Base-by-base conservation (phyloP, 2,113 vertebrate genomes). In the Paracanthobrama guichenoti region DNA sequence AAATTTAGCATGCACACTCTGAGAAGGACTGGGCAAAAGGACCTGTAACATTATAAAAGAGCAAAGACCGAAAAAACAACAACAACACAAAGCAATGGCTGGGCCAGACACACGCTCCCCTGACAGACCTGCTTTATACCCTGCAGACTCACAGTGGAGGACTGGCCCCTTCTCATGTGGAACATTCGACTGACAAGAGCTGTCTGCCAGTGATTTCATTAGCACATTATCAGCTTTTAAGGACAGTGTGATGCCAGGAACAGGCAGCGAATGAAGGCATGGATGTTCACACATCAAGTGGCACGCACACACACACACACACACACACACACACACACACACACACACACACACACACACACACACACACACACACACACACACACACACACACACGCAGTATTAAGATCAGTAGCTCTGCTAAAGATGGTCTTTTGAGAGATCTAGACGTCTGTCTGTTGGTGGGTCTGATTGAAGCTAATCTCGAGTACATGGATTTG, bases 201-300 rank as follows among this genome's bases (percentile, higher is more conserved):
- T 95, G 93, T 92, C 94, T 94, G 94, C 95, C 95, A 96, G 95
- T 93, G 94, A 94, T 96, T 95, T 96, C 96, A 96, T 96, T 95
- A 96, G 93, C 95, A 93, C 93, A 95, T 96, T 95, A 96, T 93
- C 93, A 95, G 93, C 93, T 89, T 90, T 96, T 93, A 95, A 94
- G 94, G 86, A 94, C 89, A 89, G 93, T 87, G 91, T 93, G 94
- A 89, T 94, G 89, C 92, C 88, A 87, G 82, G 82, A 74, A 60
- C 92, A 91, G 92, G 94, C 94, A 95, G 91, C 92, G 93, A 95
- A 93, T 93, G 95, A 76, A 83, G 92, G 93, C 88, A 81, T 44
- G 75, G 59, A 83, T 74, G 79, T 87, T 94, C 89, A 2, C 18
- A 91, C 91, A 88, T 88, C 94, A 91, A 92, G 80, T 57, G 73